Base-by-base conservation (phyloP, 1,140 invertebrate species). In the Tachypleus tridentatus region DNA sequence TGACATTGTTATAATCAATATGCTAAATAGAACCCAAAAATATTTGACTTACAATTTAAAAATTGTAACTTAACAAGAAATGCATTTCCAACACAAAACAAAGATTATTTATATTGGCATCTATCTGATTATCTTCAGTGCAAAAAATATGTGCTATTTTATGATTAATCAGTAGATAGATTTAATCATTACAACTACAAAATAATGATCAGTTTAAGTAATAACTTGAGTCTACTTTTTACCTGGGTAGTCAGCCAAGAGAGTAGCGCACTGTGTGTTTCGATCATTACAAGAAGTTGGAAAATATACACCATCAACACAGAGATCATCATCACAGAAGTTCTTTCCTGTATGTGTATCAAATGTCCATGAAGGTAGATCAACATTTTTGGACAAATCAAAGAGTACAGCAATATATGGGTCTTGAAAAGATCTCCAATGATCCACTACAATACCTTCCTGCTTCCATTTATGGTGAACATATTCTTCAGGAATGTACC, bases 401-500 rank as follows among this genome's bases (percentile, higher is more conserved):
- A 83, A 83, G 5, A 74, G 67, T 4, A 70, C 67, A 3, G 77
- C 76, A 48, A 77, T 75, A 48, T 79, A 74, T 11, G 64, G 64
- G 49, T 77, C 73, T 48, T 73, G 71, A 63, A 84, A 83, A 7
- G 77, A 74, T n/a, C 76, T 68, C 82, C 82, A 85, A 62, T 74
- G 81, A 4, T 80, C 78, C 54, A 67, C 72, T 50, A 74, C 63
- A 9, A 75, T 69, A 54, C 69, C 54, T 69, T 70, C 62, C 8
- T 68, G 51, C 49, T 67, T 66, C 67, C 69, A 71, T n/a, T 71
- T 67, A 11, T 73, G 67, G n/a, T 75, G 67, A 2, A 74, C 72
- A 8, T 70, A 69, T 58, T 70, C 69, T 11, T 70, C 69, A 3
- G 76, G 84, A 57, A 87, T 81, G 71, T 85, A 89, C 86, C 87